phyloP scores from a whole-genome alignment of 2,888 invertebrate genomes.

The Rosalia funebris region DNA sequence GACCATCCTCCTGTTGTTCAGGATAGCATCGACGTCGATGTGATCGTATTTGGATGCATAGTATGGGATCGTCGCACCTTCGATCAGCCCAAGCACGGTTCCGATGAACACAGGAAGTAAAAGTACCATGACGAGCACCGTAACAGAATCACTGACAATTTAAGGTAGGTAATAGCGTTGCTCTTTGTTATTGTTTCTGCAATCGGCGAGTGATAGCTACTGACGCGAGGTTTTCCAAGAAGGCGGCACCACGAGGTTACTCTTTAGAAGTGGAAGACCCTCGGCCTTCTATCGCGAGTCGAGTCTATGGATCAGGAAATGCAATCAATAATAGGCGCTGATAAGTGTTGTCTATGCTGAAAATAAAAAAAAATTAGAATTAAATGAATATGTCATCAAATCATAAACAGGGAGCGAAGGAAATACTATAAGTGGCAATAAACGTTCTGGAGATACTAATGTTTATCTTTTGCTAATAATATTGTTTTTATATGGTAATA shows the following conservation, averaged over 20 bases:
- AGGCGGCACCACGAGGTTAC: not conserved
- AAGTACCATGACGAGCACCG: constrained; percentile 7
- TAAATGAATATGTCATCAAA: too few relatives aligned
- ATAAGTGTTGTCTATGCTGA: not conserved
- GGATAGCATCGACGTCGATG: constrained; percentile 74
- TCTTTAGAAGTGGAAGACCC: constrained; percentile 28
- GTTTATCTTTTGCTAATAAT: too few relatives aligned
- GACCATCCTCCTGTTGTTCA: constrained; percentile 75
- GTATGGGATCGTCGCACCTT: constrained; percentile 26
- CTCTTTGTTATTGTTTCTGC: constrained; percentile 6
- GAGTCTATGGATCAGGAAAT: not conserved
- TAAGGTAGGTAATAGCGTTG: not conserved
- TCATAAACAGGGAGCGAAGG: too few relatives aligned
- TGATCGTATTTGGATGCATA: constrained; percentile 74
- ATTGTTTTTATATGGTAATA: too few relatives aligned
- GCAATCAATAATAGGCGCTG: not conserved
- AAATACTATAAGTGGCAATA: too few relatives aligned
- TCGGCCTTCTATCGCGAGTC: not conserved
- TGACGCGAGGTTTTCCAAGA: constrained; percentile 10
- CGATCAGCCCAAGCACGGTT: not conserved
- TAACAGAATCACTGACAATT: not conserved
- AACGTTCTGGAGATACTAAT: too few relatives aligned
- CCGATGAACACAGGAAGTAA: constrained; percentile 18
- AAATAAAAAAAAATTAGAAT: too few relatives aligned
- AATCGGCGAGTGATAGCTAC: constrained; percentile 4